Base-by-base conservation (phyloP, 2,797 vertebrate species). In the Paedocypris micromegethes region DNA sequence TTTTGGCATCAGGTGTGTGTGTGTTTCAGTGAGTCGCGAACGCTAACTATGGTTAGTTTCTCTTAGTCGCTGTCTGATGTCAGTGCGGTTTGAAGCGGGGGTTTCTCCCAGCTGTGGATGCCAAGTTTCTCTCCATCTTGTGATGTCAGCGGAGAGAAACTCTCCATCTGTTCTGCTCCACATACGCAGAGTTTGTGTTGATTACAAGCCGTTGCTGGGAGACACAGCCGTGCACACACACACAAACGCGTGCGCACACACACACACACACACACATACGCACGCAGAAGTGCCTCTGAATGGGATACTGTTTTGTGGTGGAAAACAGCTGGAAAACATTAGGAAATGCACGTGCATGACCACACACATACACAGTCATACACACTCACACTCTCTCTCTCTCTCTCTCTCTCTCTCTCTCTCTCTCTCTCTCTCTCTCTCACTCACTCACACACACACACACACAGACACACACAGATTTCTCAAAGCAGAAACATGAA, bases 281-380 rank as follows among this genome's bases (percentile, higher is more conserved):
- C 72, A 72, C 51, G 37, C 81, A 80, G 80, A 79, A 76, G 80
- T 82, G 79, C 78, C 80, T 81, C 83, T 91, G 86, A 92, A 92
- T 91, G 88, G 88, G 86, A 89, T 87, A 91, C 91, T 90, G 89
- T 91, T 88, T 85, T 76, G 83, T 79, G 75, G 78, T 85, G 86
- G 81, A 87, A 79, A 84, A 87, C 89, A 90, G 90, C 88, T 90
- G 89, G 89, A 87, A 91, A 88, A 86, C 88, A 91, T 91, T 88
- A 91, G 84, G 85, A 82, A 81, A 79, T 78, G 49, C 45, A 67
- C 68, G 61, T 61, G 63, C 48, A 6, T 50, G 46, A 3, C n/a
- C 50, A 7, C 55, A 50, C 54, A 66, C 60, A 75, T 70, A 78
- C 81, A 77, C 44, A 67, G 47, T 9, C 52, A 65, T 52, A 68